phyloP scores from a whole-genome alignment of 2,888 invertebrate genomes.

The Idaea dimidiata region DNA sequence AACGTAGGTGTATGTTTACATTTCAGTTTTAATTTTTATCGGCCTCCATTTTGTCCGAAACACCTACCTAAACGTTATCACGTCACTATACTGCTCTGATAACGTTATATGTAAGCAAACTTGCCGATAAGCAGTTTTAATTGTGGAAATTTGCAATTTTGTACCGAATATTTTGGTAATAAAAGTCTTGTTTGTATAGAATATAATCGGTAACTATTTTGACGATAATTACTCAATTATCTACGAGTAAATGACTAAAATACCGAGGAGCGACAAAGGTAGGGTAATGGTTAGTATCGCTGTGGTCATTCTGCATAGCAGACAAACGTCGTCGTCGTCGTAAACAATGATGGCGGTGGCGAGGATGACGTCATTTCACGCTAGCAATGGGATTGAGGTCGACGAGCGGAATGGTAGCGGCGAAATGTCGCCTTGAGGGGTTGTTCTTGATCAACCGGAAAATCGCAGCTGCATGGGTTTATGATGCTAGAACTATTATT shows the following conservation, averaged over 20 bases:
- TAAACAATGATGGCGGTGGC: slow-evolving; percentile 37
- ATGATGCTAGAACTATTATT: slow-evolving; percentile 20
- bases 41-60: slow-evolving; percentile 56
- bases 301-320: slow-evolving; percentile 61
- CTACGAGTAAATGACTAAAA: background rate
- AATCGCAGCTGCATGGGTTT: slow-evolving; percentile 46
- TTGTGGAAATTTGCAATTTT: slow-evolving; percentile 29
- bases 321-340: slow-evolving; percentile 42
- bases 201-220: background rate
- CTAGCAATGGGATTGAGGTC: slow-evolving; percentile 76
- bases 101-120: slow-evolving; percentile 55
- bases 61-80: slow-evolving; percentile 57
- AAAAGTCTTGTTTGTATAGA: slow-evolving; percentile 6
- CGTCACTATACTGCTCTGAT: slow-evolving; percentile 59
- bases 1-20: slow-evolving; percentile 50
- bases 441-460: slow-evolving; percentile 53
- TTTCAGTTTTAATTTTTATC: slow-evolving; percentile 66
- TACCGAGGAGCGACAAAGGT: slow-evolving; percentile 1
- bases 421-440: slow-evolving; percentile 68
- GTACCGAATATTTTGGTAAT: slow-evolving; percentile 8
- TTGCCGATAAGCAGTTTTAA: slow-evolving; percentile 46
- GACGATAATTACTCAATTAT: background rate
- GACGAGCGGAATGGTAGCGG: slow-evolving; percentile 66
- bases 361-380: slow-evolving; percentile 69
- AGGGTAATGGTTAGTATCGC: slow-evolving; percentile 41